A percentile compares a stretch with the other conserved stretches of the same genome.
Conservation (phyloP, 2,797 vertebrate species). For the Lemur catta region DNA sequence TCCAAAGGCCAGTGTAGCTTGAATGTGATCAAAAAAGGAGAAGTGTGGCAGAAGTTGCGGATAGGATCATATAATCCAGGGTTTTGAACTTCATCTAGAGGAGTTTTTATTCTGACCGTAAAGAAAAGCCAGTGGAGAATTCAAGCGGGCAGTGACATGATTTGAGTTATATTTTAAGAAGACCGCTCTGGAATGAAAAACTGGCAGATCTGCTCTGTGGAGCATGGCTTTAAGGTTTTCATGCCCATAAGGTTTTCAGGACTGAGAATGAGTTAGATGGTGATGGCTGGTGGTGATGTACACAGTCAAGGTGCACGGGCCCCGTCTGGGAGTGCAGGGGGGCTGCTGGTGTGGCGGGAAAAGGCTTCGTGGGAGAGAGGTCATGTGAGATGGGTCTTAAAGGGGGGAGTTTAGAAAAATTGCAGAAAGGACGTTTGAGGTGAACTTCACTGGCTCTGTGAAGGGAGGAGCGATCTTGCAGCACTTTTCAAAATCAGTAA, state of each 20-base stretch:
- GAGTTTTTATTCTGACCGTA: background rate
- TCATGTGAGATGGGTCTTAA: background rate
- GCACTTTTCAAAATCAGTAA: conserved; percentile 44
- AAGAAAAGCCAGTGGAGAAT: background rate
- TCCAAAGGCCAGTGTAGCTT: background rate
- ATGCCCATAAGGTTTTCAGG: background rate
- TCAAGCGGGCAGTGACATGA: background rate
- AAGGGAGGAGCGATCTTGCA: background rate
- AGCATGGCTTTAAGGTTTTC: background rate
- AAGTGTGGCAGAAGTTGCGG: background rate
- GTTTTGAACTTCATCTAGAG: background rate
- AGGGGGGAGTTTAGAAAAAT: background rate
- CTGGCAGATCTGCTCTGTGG: background rate
- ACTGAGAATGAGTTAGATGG: background rate
- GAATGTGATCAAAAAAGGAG: background rate
- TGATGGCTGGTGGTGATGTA: background rate
- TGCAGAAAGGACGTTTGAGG: background rate
- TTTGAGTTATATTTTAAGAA: background rate
- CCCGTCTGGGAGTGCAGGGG: background rate
- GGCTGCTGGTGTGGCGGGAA: background rate
- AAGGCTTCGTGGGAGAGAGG: background rate
- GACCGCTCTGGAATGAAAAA: background rate
- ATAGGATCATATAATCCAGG: background rate
- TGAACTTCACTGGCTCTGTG: background rate
- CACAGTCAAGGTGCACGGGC: background rate